Conservation (phyloP, 2,888 invertebrate species). For the Drosophila limbata region DNA sequence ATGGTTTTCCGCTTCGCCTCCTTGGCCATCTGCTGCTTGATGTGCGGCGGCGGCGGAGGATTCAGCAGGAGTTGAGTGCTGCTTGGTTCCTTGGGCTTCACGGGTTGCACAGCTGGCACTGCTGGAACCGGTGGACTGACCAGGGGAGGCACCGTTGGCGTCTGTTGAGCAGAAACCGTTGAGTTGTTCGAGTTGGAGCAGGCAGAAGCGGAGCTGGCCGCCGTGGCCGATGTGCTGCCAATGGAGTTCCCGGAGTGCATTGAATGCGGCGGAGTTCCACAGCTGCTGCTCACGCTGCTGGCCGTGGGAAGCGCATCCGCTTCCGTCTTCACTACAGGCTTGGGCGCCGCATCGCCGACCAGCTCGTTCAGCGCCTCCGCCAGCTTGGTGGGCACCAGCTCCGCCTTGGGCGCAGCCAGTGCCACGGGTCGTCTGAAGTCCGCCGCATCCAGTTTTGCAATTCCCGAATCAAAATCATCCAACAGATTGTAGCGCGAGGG, state of each 20-base stretch:
- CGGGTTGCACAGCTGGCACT: slow-evolving; percentile 41
- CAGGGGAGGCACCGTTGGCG: slow-evolving; percentile 46
- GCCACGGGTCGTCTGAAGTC: slow-evolving; percentile 86
- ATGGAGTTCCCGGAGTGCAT: slow-evolving; percentile 82
- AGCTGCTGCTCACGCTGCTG: slow-evolving; percentile 82
- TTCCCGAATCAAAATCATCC: slow-evolving; percentile 87
- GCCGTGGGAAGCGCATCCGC: slow-evolving; percentile 55
- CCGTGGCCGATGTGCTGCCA: slow-evolving; percentile 84
- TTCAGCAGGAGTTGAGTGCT: slow-evolving; percentile 83
- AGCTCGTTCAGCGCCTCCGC: slow-evolving; percentile 86
- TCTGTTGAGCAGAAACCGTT: slow-evolving; percentile 55
- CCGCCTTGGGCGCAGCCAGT: slow-evolving; percentile 83
- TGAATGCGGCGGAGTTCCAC: slow-evolving; percentile 84
- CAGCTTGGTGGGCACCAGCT: slow-evolving; percentile 85
- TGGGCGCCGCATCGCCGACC: slow-evolving; percentile 73
- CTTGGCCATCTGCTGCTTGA: slow-evolving; percentile 84
- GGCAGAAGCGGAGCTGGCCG: slow-evolving; percentile 71
- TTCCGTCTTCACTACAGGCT: slow-evolving; percentile 55
- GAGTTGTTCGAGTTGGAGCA: slow-evolving; percentile 79
- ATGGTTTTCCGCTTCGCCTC: slow-evolving; percentile 84
- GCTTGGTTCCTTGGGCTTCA: slow-evolving; percentile 83
- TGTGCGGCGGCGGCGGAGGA: slow-evolving; percentile 85
- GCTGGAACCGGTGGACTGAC: slow-evolving; percentile 36
- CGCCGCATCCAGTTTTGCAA: slow-evolving; percentile 85
- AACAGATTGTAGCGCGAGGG: slow-evolving; percentile 89